Evolutionary conservation across 2,888 invertebrate species (phyloP).

Genomic region (Capitulum mitella): DNA sequence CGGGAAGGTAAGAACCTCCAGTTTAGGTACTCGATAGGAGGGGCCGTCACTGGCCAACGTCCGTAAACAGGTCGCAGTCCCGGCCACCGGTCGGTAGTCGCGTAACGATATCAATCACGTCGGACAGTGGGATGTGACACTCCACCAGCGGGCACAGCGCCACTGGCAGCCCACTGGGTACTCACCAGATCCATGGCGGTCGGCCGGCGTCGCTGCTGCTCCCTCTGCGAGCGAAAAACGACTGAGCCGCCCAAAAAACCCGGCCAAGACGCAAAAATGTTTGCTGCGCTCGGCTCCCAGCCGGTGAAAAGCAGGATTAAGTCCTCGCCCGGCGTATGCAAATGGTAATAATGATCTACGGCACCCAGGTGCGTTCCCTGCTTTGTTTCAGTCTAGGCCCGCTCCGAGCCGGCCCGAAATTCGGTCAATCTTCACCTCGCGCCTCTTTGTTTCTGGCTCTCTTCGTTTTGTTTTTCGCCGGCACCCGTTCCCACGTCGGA

Average conservation of each 20-base stretch:
- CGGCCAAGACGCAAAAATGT: constrained; percentile 8
- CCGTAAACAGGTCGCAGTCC: too few relatives aligned
- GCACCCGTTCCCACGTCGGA: neutral
- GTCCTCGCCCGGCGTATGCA: neutral
- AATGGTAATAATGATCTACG: constrained; percentile 19
- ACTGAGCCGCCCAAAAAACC: neutral
- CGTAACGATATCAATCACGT: too few relatives aligned
- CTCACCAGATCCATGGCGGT: neutral
- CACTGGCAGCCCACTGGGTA: neutral
- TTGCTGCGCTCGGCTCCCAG: neutral
- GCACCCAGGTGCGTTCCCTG: neutral
- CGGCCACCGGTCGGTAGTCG: too few relatives aligned
- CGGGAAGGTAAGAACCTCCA: too few relatives aligned
- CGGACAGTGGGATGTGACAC: too few relatives aligned
- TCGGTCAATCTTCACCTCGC: neutral
- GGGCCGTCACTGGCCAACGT: too few relatives aligned
- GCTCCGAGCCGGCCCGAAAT: neutral
- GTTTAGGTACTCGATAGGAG: too few relatives aligned
- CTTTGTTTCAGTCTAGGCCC: neutral
- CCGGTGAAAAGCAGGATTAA: constrained; percentile 3
- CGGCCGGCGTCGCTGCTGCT: neutral
- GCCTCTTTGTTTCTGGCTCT: constrained; percentile 9
- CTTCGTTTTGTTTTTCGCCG: constrained; percentile 15
- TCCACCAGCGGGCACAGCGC: too few relatives aligned
- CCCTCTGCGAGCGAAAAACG: neutral